These are phyloP conservation scores for Loriculus beryllinus DNA, from an alignment of 2,797 vertebrate genomes.

Conservation along the genomic window DNA sequence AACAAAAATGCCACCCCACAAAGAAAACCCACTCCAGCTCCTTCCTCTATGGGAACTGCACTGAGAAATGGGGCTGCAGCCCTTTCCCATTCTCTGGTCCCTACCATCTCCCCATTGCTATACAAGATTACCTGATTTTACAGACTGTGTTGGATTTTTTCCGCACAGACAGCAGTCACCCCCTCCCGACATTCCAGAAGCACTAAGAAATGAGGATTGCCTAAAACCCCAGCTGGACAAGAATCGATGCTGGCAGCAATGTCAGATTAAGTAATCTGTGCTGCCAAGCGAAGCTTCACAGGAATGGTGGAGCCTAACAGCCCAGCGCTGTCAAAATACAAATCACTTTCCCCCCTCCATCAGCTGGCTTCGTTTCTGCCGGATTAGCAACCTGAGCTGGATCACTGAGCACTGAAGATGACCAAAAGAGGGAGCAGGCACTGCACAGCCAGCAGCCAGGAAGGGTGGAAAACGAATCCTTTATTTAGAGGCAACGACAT, in stretches of 20 bases:
- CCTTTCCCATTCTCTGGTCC: not conserved
- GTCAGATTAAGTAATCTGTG: not conserved
- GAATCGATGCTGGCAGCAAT: constrained; percentile 24
- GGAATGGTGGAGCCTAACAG: not conserved
- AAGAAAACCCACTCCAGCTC: not conserved
- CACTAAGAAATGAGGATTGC: not conserved
- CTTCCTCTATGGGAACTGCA: not conserved
- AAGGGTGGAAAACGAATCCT: not conserved
- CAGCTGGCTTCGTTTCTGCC: not conserved
- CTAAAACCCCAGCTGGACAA: not conserved
- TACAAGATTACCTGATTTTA: not conserved
- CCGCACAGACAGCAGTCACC: not conserved
- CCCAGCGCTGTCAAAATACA: not conserved
- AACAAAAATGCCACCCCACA: not conserved
- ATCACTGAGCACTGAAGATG: not conserved
- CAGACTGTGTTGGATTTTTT: not conserved
- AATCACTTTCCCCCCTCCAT: not conserved
- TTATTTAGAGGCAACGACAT: not conserved
- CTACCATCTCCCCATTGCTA: not conserved
- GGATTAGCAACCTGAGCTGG: not conserved
- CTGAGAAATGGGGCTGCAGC: not conserved
- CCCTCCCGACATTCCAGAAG: not conserved
- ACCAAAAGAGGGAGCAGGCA: not conserved
- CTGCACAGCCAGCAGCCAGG: not conserved
- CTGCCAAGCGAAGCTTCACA: constrained; percentile 18